Evolutionary conservation across 2,797 vertebrate species (phyloP).

Genomic region (Cossypha niveicapilla): DNA sequence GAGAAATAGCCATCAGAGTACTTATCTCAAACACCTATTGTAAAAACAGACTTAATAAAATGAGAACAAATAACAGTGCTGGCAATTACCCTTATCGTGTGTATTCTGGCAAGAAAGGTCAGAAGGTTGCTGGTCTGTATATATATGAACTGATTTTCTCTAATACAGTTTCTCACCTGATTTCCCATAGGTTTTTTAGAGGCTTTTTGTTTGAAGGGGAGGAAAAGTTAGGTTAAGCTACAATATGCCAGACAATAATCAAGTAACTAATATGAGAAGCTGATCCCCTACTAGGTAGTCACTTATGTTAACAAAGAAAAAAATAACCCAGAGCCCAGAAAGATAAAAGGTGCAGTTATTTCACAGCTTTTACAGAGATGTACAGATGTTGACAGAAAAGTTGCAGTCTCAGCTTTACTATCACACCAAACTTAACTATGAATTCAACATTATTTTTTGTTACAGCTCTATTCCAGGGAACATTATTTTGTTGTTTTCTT

Average conservation of each 20-base stretch:
- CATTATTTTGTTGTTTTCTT: background rate
- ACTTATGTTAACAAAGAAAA: background rate
- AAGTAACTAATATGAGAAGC: background rate
- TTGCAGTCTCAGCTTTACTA: background rate
- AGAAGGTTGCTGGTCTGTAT: constrained; percentile 43
- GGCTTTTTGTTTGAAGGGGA: background rate
- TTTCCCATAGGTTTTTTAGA: constrained; percentile 53
- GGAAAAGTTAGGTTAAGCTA: constrained; percentile 3
- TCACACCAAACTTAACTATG: background rate
- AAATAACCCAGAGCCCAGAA: background rate
- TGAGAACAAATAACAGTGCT: constrained; percentile 49
- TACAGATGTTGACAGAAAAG: background rate
- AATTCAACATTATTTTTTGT: background rate
- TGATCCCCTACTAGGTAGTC: background rate
- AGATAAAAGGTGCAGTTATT: background rate
- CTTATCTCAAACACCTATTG: constrained; percentile 40
- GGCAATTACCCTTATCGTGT: constrained; percentile 38
- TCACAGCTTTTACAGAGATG: background rate
- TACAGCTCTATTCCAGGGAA: background rate
- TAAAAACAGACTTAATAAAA: constrained; percentile 62
- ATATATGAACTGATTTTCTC: constrained; percentile 64
- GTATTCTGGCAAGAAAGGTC: constrained; percentile 51
- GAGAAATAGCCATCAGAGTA: constrained; percentile 38
- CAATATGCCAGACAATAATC: background rate
- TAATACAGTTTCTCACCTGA: constrained; percentile 40